Percentiles rank a stretch among this genome's conserved stretches.
These are phyloP conservation scores for Ameiurus melas DNA, from an alignment of 2,113 vertebrate genomes.

Conservation along the genomic window DNA sequence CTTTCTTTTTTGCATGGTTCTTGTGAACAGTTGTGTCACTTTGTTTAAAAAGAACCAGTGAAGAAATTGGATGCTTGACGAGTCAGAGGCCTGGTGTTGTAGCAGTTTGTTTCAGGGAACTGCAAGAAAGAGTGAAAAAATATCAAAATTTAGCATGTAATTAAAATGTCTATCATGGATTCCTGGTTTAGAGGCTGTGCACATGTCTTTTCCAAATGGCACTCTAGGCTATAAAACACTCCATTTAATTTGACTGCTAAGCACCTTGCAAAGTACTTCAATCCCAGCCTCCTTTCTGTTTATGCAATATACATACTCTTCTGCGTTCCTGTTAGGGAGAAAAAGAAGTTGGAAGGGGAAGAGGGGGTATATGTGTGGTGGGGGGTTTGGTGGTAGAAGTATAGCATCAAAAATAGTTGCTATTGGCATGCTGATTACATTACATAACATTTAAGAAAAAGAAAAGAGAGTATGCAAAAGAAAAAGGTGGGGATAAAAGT, in stretches of 20 bases:
- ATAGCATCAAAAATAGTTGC: constrained; percentile 30
- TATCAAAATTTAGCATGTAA: constrained; percentile 79
- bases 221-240: constrained; percentile 73
- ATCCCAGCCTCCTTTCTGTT: constrained; percentile 69
- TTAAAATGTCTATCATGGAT: constrained; percentile 78
- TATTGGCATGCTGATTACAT: constrained; percentile 49
- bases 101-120: constrained; percentile 67
- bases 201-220: constrained; percentile 69
- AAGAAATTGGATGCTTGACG: constrained; percentile 63
- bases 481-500: constrained; percentile 62
- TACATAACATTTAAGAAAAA: constrained; percentile 44
- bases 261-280: constrained; percentile 68
- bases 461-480: constrained; percentile 20
- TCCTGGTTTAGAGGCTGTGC: constrained; percentile 66
- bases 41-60: constrained; percentile 56
- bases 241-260: constrained; percentile 70
- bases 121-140: constrained; percentile 59
- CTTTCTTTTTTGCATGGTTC: constrained; percentile 64
- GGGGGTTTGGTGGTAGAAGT: constrained; percentile 4
- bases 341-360: constrained; percentile 58
- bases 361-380: constrained; percentile 32
- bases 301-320: constrained; percentile 70
- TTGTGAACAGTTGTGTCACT: constrained; percentile 75
- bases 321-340: constrained; percentile 70
- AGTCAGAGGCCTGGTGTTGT: constrained; percentile 61